Base-by-base conservation (phyloP, 2,888 invertebrate genomes). In the Leptopilina syphax region DNA sequence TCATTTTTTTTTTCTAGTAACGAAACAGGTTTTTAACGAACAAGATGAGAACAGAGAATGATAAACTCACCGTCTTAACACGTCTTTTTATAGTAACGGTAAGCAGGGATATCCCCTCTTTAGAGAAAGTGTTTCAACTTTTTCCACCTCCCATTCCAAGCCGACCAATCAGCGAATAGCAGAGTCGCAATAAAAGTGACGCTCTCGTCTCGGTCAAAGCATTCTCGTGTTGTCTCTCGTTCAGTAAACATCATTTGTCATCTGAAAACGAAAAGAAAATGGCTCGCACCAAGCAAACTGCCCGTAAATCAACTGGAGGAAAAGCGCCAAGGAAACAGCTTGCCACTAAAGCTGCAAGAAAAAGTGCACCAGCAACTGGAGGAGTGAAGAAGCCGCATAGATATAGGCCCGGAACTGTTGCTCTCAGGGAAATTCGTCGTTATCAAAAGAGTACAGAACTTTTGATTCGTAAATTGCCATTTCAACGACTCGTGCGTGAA, bases 321-420 rank as follows among this genome's bases (percentile, higher is more conserved):
- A 85, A 85, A 77, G 85, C 85, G 9, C 60, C 60, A 5, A 13
- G 60, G 18, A 60, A 60, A 60, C 60, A 60, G n/a, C 60, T 60
- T 8, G 63, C 84, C 82, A 3, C 80, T 97, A 63, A 96, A 97
- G 50, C 50, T 10, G 50, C 50, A 50, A 50, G 50, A 50, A 50
- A 50, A 50, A 50, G 50, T 50, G 50, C 50, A 50, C 50, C 50
- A 10, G 63, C 63, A 86, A 97, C 97, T 87, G 98, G 98, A 86
- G 98, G 97, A 86, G 97, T 98, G 3, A 98, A 98, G 94, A 98
- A 98, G 92, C 98, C 98, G 85, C 97, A 98, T 95, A 96, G 97
- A 94, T 98, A 97, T 93, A 24, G 63, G 63, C 63, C 63, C 3
- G 24, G 63, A 63, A 63, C 63, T 63, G 63, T 63, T 24, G 63